Base-by-base conservation (phyloP, 2,113 vertebrate species). In the Perca schrenkii region DNA sequence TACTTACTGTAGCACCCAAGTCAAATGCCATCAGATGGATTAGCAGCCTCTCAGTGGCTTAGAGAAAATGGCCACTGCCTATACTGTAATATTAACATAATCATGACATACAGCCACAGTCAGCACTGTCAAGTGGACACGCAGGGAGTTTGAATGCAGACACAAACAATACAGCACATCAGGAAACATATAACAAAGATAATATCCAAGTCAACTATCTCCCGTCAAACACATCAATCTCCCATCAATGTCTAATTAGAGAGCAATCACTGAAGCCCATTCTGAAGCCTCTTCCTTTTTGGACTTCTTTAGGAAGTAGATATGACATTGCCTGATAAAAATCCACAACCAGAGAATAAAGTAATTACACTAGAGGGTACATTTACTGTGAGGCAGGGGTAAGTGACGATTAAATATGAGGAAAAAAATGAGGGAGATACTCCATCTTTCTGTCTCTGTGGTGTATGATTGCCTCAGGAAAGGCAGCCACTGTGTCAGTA, bases 391-490 rank as follows among this genome's bases (percentile, higher is more conserved):
- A 43, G 13, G 34, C 54, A 40, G 25, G 14, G 53, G 17, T n/a
- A 56, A 56, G 34, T n/a, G 12, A 61, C 21, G 54, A 21, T 2
- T 8, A 17, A 28, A 21, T 22, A 22, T 43, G 63, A 61, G 31
- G 31, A 68, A 46, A 67, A 56, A 64, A 77, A 21, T 25, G 14
- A 71, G 8, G 49, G 31, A 80, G 40, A 56, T 17, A 25, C 31
- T 77, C 62, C 66, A 79, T 83, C 49, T 67, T 54, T 74, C 60
- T 69, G 65, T 75, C 46, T 68, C 56, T 8, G 15, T 31, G 62
- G 62, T 52, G 16, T 65, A 74, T 11, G 65, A 73, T 86, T 22
- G 22, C 63, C 62, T 61, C 70, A 34, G 68, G 64, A 63, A 68
- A 85, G 43, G 56, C 72, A 82, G 58, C 40, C 25, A 56, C 52